Base-by-base conservation (phyloP, 30 jellyfish, hydroid and myxozoan genomes). In the Aurelia coerulea region DNA sequence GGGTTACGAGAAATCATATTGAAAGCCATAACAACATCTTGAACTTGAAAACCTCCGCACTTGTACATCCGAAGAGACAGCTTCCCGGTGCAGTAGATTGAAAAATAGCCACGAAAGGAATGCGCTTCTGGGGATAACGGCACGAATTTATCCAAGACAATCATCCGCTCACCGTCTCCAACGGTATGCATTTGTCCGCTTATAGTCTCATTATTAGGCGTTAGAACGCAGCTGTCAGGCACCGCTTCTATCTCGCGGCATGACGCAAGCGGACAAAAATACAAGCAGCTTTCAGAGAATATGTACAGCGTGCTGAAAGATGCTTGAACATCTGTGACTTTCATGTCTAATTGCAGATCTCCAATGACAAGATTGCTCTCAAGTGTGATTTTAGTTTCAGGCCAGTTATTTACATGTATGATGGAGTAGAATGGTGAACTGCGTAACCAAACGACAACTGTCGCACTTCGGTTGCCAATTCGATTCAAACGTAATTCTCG, bases 341-440 rank as follows among this genome's bases (percentile, higher is more conserved):
- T 88, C 73, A 88, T 58, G 35, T 93, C 98, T 58, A 83, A 88
- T 62, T 93, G 98, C 18, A 93, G 65, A 46, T 93, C 98, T 2
- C 98, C 98, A 35, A 93, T 93, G 5, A 93, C 97, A 10, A 93
- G 92, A 62, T 93, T 93, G 80, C 97, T 93, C 37, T 93, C 97
- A 14, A 93, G 94, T 18, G 96, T 46, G 46, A 93, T 84, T 64
- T 88, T 87, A 18, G 91, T 52, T 2, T 81, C 92, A 7, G 98
- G 98, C 98, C 98, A 93, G 23, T 79, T 92, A 46, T 76, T 81
- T 7, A 86, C 88, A 60, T 93, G 90, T 13, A 93, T 87, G 39
- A 93, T 93, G 15, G 98, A 93, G 60, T 93, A 93, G 60, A 93
- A 84, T 8, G 96, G 96, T 31, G 97, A 82, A 9, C 72, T 87